Base-by-base conservation (phyloP, 2,888 invertebrate genomes). In the Eilema sororculum region DNA sequence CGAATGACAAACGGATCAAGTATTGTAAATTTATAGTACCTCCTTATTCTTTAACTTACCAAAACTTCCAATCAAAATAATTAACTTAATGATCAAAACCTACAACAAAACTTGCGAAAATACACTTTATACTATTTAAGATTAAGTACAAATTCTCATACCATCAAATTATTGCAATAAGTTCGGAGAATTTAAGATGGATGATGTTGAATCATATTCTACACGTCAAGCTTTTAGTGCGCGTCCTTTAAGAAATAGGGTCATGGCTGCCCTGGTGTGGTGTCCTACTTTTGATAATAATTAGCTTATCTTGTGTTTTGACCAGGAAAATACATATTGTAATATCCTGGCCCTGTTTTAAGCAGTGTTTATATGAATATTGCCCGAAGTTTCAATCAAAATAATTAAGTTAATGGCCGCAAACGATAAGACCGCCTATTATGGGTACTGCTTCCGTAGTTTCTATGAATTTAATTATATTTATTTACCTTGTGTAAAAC, bases 201-300 rank as follows among this genome's bases (percentile, higher is more conserved):
- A n/a, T 33, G 24, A 37, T 37, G 72, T 72, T 82, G 85, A 82
- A 71, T 81, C 76, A 84, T 69, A 76, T 82, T 76, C 67, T 71
- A 67, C 67, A 71, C 71, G 67, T 69, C 69, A 69, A 72, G 25
- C 77, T 80, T 82, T 80, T 62, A 66, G 67, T 67, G 58, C 71
- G 80, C 78, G 76, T 81, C 81, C 81, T 81, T 73, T 77, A 61
- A 24, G 30, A 6, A 72, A 69, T 71, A 65, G 62, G 78, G 81
- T 74, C 81, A 81, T 58, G 83, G 81, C 28, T 67, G 56, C 28
- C 41, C n/a, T 46, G 24, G 56, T n/a, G 20, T 33, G 60, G 67
- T 28, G 65, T 58, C 24, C 46, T 58, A 73, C 62, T 62, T 71
- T 68, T 57, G 10, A 63, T 24, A 46, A 12, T 12, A 37, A 46